These are phyloP conservation scores for Brachylomia viminalis DNA, from an alignment of 2,888 invertebrate species.

Conservation along the genomic window DNA sequence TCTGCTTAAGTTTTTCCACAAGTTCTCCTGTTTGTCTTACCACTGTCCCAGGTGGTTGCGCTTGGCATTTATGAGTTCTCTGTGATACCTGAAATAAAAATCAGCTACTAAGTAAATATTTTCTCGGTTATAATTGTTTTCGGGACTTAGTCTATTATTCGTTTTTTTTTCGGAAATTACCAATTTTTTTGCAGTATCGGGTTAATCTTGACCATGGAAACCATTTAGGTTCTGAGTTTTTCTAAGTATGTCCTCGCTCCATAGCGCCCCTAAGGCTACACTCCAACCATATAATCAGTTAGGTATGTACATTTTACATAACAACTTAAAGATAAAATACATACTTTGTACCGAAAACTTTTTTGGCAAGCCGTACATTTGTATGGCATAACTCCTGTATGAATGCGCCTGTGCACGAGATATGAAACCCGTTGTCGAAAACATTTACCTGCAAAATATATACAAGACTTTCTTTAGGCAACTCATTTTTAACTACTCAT, in stretches of 20 bases:
- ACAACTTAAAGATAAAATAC: conserved; percentile 38
- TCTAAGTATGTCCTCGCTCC: too few species aligned
- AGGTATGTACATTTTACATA: not conserved
- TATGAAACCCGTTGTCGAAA: conserved; percentile 96
- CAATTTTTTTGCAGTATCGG: too few species aligned
- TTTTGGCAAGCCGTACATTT: conserved; percentile 95
- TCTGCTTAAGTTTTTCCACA: conserved; percentile 87
- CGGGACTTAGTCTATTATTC: too few species aligned
- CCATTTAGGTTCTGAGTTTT: too few species aligned
- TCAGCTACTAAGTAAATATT: too few species aligned
- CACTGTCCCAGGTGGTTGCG: conserved; percentile 91
- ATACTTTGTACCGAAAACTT: conserved; percentile 95
- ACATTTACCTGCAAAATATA: conserved; percentile 92
- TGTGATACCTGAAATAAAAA: conserved; percentile 92
- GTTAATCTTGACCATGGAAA: too few species aligned
- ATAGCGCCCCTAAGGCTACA: too few species aligned
- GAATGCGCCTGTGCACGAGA: conserved; percentile 95
- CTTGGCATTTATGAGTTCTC: conserved; percentile 94
- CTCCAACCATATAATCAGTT: too few species aligned
- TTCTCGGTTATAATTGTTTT: too few species aligned
- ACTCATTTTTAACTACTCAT: not conserved
- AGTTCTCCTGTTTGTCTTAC: conserved; percentile 87
- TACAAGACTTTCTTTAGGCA: not conserved
- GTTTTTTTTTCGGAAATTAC: too few species aligned
- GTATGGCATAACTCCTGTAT: conserved; percentile 96